phyloP scores from a whole-genome alignment of 2,888 invertebrate species.

The Blastobasis adustella region DNA sequence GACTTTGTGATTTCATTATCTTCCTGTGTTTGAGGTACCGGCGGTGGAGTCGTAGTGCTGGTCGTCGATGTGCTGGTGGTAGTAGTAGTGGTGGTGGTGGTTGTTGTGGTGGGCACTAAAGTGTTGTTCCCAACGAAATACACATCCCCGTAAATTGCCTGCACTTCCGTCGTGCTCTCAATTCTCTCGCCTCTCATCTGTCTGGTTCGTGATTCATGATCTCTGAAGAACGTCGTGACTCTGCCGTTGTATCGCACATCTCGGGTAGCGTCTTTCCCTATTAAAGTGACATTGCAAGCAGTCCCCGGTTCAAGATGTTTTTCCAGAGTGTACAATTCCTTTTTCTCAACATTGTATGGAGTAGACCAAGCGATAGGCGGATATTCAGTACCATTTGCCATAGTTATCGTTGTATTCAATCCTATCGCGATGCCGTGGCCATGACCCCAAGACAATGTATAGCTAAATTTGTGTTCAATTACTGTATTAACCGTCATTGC shows the following conservation, averaged over 20 bases:
- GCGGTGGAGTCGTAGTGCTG: slow-evolving; percentile 67
- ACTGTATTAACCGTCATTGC: slow-evolving; percentile 81
- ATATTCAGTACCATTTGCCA: slow-evolving; percentile 72
- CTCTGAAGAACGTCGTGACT: slow-evolving; percentile 80
- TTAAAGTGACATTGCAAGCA: slow-evolving; percentile 86
- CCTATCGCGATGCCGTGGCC: slow-evolving; percentile 83
- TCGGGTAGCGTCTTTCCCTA: slow-evolving; percentile 81
- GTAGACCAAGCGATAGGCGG: slow-evolving; percentile 83
- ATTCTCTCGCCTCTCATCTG: slow-evolving; percentile 77
- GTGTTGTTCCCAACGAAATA: slow-evolving; percentile 85
- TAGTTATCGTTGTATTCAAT: slow-evolving; percentile 77
- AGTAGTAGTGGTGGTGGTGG: slow-evolving; percentile 74
- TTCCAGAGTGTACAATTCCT: slow-evolving; percentile 75
- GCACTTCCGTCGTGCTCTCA: slow-evolving; percentile 81
- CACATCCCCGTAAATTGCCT: slow-evolving; percentile 82
- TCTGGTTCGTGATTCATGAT: slow-evolving; percentile 74
- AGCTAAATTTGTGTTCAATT: slow-evolving; percentile 81
- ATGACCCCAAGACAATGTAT: slow-evolving; percentile 86
- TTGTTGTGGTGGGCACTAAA: slow-evolving; percentile 85
- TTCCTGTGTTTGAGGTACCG: slow-evolving; percentile 65
- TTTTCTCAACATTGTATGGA: slow-evolving; percentile 67
- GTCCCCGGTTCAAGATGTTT: slow-evolving; percentile 84
- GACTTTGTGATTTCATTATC: slow-evolving; percentile 53
- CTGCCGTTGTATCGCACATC: slow-evolving; percentile 85
- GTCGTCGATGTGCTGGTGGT: slow-evolving; percentile 77